phyloP scores from a whole-genome alignment of 2,113 vertebrate species.

The Nerophis ophidion region DNA sequence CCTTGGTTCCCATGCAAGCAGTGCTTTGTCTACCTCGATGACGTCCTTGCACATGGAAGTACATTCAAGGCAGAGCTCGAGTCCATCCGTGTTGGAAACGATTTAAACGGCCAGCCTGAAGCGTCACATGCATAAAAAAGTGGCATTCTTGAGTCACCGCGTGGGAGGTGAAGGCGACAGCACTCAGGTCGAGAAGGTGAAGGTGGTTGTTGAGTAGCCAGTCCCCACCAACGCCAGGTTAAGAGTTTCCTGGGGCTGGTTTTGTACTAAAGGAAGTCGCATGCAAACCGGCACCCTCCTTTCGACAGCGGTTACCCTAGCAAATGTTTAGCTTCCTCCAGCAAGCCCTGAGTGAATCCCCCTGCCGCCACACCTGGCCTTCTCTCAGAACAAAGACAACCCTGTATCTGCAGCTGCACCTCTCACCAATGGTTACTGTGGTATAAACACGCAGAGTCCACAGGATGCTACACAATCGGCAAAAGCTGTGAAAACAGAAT shows the following conservation, averaged over 20 bases:
- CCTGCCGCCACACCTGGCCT: constrained; percentile 59
- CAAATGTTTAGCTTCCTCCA: too few species aligned
- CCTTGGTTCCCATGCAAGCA: too few species aligned
- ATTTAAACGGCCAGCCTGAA: not conserved
- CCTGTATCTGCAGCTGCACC: constrained; percentile 36
- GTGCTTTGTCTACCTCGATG: too few species aligned
- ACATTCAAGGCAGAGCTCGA: too few species aligned
- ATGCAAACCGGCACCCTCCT: too few species aligned
- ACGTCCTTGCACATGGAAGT: too few species aligned
- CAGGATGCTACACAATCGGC: constrained; percentile 76
- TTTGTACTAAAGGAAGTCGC: too few species aligned
- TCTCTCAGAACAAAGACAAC: constrained; percentile 61
- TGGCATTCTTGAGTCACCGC: not conserved
- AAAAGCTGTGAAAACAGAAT: constrained; percentile 71
- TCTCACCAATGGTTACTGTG: constrained; percentile 78
- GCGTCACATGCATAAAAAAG: constrained; percentile 4
- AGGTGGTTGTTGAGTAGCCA: constrained; percentile 7
- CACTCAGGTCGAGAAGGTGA: constrained; percentile 1
- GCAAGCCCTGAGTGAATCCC: too few species aligned
- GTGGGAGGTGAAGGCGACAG: not conserved
- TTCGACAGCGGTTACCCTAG: too few species aligned
- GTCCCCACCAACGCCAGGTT: not conserved
- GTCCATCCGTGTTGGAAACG: too few species aligned
- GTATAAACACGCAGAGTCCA: constrained; percentile 74
- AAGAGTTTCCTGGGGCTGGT: not conserved